Conservation (phyloP, 2,888 invertebrate species). For the Pollenia amentaria region DNA sequence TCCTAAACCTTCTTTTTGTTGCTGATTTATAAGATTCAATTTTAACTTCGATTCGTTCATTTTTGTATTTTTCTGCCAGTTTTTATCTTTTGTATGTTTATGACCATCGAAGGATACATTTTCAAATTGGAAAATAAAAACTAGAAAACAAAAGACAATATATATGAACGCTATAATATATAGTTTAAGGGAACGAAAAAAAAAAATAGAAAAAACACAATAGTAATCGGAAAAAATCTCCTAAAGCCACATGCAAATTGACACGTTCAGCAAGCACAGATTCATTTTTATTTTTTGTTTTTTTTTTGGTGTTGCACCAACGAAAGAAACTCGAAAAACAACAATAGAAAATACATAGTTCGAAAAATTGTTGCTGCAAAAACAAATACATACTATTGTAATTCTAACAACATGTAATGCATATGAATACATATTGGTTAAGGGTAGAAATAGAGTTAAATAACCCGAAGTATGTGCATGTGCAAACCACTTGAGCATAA, state of each 20-base stretch:
- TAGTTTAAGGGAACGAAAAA: background rate
- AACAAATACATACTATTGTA: slow-evolving; percentile 29
- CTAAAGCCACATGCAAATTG: slow-evolving; percentile 74
- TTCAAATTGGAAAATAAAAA: slow-evolving; percentile 64
- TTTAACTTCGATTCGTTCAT: slow-evolving; percentile 35
- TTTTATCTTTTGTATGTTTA: slow-evolving; percentile 65
- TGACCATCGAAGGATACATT: slow-evolving; percentile 64
- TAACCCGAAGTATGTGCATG: background rate
- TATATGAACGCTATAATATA: slow-evolving; percentile 37
- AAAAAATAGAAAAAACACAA: slow-evolving; percentile 2
- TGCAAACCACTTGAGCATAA: too few species aligned
- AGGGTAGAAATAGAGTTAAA: background rate
- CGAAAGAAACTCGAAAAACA: slow-evolving; percentile 14
- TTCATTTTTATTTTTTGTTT: slow-evolving; percentile 1
- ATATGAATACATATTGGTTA: slow-evolving; percentile 20
- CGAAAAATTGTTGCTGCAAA: slow-evolving; percentile 9
- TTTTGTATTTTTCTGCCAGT: slow-evolving; percentile 19
- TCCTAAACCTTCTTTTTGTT: slow-evolving; percentile 28
- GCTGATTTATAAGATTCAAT: slow-evolving; percentile 65
- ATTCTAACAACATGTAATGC: slow-evolving; percentile 36
- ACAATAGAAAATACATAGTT: slow-evolving; percentile 33
- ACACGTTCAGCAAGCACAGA: slow-evolving; percentile 72
- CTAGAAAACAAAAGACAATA: slow-evolving; percentile 28
- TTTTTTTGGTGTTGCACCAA: slow-evolving; percentile 42
- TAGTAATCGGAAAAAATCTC: slow-evolving; percentile 32